Conservation (phyloP, 1,140 invertebrate species). For the Paraescarpia echinospica region DNA sequence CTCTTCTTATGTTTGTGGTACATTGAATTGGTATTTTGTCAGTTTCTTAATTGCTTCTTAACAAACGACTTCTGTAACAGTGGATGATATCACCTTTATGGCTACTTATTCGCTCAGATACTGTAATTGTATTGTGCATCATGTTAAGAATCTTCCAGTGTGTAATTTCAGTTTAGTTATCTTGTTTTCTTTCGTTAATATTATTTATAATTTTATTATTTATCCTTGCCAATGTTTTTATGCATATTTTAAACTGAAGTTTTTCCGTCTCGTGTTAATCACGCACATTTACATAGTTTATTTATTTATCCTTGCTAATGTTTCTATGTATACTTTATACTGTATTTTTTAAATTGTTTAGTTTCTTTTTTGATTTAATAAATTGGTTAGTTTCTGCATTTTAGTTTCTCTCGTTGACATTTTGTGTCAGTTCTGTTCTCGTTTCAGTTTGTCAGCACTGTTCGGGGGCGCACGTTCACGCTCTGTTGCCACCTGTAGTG, state of each 20-base stretch:
- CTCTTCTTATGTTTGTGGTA: neutral
- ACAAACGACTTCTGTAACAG: neutral
- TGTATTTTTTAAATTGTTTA: neutral
- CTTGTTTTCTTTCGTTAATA: neutral
- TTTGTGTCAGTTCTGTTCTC: conserved; percentile 23
- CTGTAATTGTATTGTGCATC: neutral
- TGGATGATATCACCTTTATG: neutral
- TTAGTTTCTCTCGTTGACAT: conserved; percentile 29
- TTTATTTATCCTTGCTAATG: too few species aligned
- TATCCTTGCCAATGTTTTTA: conserved; percentile 13
- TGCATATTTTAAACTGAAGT: neutral
- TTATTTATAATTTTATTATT: conserved; percentile 14
- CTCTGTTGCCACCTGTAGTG: conserved; percentile 14
- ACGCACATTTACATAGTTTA: too few species aligned
- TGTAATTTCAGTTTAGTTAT: neutral
- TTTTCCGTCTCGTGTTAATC: too few species aligned
- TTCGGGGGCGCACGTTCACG: neutral
- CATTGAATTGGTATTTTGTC: neutral
- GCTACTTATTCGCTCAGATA: neutral
- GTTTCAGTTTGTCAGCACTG: conserved; percentile 9
- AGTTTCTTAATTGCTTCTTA: neutral
- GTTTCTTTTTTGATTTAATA: neutral
- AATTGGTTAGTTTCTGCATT: conserved; percentile 19
- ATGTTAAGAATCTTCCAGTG: neutral
- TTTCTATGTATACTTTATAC: neutral